Evolutionary conservation across 2,888 invertebrate genomes (phyloP), one percentile per base, ranked within the genome.

Genomic region (Netelia melanura): DNA sequence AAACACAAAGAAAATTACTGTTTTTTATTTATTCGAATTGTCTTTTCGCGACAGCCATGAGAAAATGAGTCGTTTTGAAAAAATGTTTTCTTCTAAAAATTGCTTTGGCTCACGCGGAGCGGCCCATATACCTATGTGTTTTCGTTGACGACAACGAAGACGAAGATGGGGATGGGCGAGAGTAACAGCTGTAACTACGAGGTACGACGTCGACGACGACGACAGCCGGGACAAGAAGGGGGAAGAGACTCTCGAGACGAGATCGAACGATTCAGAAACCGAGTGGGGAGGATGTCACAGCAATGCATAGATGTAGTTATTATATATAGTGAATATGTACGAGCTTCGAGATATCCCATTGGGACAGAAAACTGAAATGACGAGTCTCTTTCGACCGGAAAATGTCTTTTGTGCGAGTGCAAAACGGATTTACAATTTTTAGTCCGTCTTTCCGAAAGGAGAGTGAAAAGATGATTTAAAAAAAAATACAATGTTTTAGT

Each of bases 101-200:
- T 17, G 44, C 43, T 67, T 6, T 11, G n/a, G 17, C 65, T 44
- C 23, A 58, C 56, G 44, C n/a, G 43, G 21, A 56, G 10, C 43
- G 38, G 3, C 67, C 56, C 65, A 2, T 54, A 52, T 64, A 21
- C 21, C 21, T 21, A 52, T 77, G 77, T 71, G 61, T 67, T 77
- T 77, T 84, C 56, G 76, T 77, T 77, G 76, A 77, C 77, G 83
- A 83, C 83, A 77, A 84, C 67, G 81, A 44, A 23, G 43, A 67
- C 62, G 48, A 80, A 58, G 72, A 65, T 58, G 65, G 67, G 72
- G 62, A 48, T 14, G 14, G 11, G 48, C 48, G 76, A 48, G 61
- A 81, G 84, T 80, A 84, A 84, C 84, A 84, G 84, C 84, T 84
- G 84, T 54, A 81, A 72, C 71, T 81, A 84, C 80, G 84, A 80